These are phyloP conservation scores for Pipistrellus pygmaeus DNA, from an alignment of 2,797 vertebrate species.

Conservation along the genomic window DNA sequence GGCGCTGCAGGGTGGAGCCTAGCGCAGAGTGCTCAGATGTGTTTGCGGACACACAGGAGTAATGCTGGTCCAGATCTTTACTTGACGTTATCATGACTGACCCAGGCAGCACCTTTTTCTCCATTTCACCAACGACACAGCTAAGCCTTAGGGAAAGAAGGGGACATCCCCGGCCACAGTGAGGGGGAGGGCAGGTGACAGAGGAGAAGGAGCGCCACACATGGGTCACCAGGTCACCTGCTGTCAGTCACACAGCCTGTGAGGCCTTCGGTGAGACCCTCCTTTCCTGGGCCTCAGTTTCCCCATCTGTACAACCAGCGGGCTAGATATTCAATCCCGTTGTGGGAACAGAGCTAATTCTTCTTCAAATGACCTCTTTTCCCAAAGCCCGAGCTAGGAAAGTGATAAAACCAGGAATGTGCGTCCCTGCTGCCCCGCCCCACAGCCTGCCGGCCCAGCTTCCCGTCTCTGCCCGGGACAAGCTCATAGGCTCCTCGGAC, in stretches of 20 bases:
- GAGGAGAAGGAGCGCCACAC: background rate
- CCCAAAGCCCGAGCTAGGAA: background rate
- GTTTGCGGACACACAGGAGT: fast-evolving
- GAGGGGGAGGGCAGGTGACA: background rate
- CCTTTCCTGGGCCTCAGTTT: background rate
- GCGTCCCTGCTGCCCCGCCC: too few relatives aligned
- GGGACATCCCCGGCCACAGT: too few relatives aligned
- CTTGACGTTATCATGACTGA: background rate
- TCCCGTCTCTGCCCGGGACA: background rate
- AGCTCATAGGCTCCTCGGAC: slow-evolving; percentile 87
- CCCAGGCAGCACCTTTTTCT: background rate
- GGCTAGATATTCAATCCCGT: background rate
- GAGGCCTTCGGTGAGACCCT: background rate
- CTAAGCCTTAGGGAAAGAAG: background rate
- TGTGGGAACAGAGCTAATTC: background rate
- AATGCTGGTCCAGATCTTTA: background rate
- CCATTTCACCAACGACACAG: background rate
- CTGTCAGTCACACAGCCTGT: background rate
- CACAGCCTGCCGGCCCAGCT: background rate
- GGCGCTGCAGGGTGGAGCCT: background rate
- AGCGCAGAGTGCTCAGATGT: background rate
- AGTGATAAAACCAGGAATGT: background rate
- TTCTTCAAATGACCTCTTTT: background rate
- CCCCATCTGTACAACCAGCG: background rate
- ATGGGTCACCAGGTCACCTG: background rate